Base-by-base conservation (phyloP, 2,113 vertebrate genomes). In the Craseonycteris thonglongyai region DNA sequence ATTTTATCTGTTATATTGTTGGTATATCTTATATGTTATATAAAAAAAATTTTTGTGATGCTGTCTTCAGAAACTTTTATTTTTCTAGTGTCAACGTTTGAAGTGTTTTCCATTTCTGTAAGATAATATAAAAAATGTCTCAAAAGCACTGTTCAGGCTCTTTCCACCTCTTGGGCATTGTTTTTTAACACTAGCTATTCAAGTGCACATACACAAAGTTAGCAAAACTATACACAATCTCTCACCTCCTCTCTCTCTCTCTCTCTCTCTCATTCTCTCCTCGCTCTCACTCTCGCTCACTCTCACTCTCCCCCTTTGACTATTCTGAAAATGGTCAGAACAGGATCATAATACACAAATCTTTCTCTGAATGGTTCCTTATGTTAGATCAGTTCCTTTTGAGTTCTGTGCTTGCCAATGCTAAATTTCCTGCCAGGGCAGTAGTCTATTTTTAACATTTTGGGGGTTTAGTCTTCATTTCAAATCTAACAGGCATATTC, bases 371-470 rank as follows among this genome's bases (percentile, higher is more conserved):
- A 61, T 47, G 30, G 74, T 97, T 93, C 93, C 95, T 94, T 93
- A 95, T 97, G 79, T 96, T 93, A 89, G 13, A 85, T 84, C 21
- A 59, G 63, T 88, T 94, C 63, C 93, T 94, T 96, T 24, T 94
- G 58, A 96, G 51, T 83, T 86, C 95, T 95, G 35, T 96, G 82
- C 96, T 96, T 97, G 65, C 96, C 96, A 97, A 92, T 45, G 91
- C 69, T 94, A 94, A 56, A 0, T 59, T 97, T 97, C 96, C 95
- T 97, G 90, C 47, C 95, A 95, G 83, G 93, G 58, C 93, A 95
- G 49, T 95, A 80, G 91, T 90, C 96, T 96, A 95, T 96, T 97
- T 97, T 98, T 96, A 95, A 90, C 96, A 95, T 49, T 95, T 97
- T 95, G 65, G 94, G 51, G 92, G n/a, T 86, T 93, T 82, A 95